Percentiles rank a stretch among this genome's conserved stretches.
Evolutionary conservation across 1,140 invertebrate species (phyloP).

Genomic region (Oscheius sp.): DNA sequence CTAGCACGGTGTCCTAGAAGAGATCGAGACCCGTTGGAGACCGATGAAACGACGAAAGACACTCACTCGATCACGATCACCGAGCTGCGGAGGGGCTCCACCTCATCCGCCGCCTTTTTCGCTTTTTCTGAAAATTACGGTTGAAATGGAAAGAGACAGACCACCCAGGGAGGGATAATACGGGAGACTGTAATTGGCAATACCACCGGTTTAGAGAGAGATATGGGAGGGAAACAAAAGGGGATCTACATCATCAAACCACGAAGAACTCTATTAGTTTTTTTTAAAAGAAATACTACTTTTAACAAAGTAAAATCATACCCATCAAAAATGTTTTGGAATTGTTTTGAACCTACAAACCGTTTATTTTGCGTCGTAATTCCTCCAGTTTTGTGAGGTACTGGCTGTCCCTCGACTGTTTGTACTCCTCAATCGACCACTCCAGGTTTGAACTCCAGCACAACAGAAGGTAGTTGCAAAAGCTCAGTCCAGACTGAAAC

Average conservation of each 20-base stretch:
- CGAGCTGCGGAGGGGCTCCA: slow-evolving; percentile 30
- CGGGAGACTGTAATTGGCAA: no score
- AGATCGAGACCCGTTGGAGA: not conserved
- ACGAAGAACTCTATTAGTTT: not conserved
- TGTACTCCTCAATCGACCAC: slow-evolving; percentile 44
- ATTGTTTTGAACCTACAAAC: slow-evolving; percentile 9
- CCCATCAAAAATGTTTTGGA: not conserved
- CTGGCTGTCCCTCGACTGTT: slow-evolving; percentile 36
- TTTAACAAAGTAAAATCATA: not conserved
- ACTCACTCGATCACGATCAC: slow-evolving; percentile 24
- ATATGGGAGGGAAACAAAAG: not conserved
- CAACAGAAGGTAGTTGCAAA: slow-evolving; percentile 37
- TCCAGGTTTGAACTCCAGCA: slow-evolving; percentile 43
- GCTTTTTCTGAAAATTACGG: slow-evolving; percentile 27
- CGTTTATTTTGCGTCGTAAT: slow-evolving; percentile 35
- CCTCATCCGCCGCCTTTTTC: slow-evolving; percentile 32
- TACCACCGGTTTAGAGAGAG: no score
- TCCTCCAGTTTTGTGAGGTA: slow-evolving; percentile 41
- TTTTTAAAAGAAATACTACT: not conserved
- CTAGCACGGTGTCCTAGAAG: not conserved
- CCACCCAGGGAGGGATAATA: no score
- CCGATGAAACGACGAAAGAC: not conserved
- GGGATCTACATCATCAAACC: not conserved
- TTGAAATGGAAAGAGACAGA: no score
- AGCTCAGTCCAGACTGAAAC: slow-evolving; percentile 37